Conservation (phyloP, 2,888 invertebrate genomes). For the Chrysopilus asiliformis region DNA sequence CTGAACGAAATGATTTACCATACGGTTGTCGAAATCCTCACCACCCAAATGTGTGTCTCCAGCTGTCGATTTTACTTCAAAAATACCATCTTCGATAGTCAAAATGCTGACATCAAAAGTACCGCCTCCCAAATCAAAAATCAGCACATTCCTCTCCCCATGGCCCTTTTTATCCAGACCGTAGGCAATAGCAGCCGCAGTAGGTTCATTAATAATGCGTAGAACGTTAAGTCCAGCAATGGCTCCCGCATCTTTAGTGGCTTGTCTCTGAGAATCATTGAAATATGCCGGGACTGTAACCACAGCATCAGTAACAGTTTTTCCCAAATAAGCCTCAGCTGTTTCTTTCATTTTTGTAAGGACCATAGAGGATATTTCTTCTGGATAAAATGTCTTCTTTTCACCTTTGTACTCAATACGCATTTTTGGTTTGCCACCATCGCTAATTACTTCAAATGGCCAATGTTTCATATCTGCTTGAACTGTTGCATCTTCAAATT, state of each 20-base stretch:
- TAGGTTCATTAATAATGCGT: slow-evolving; percentile 86
- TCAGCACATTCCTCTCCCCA: slow-evolving; percentile 68
- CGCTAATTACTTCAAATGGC: slow-evolving; percentile 73
- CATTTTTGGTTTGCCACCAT: slow-evolving; percentile 62
- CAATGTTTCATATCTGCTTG: slow-evolving; percentile 85
- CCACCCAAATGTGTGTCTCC: slow-evolving; percentile 93
- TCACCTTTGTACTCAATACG: slow-evolving; percentile 75
- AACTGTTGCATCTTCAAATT: slow-evolving; percentile 69
- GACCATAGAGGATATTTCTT: slow-evolving; percentile 58
- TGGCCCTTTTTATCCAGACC: slow-evolving; percentile 73
- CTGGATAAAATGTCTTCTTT: slow-evolving; percentile 70
- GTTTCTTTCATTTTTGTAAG: slow-evolving; percentile 6
- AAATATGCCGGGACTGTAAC: slow-evolving; percentile 76
- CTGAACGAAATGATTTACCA: slow-evolving; percentile 78
- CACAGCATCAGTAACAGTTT: slow-evolving; percentile 81
- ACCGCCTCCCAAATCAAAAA: slow-evolving; percentile 53
- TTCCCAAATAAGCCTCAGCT: slow-evolving; percentile 80
- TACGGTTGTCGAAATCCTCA: slow-evolving; percentile 79
- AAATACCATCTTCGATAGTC: slow-evolving; percentile 78
- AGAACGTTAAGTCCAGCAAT: slow-evolving; percentile 82
- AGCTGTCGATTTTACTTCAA: slow-evolving; percentile 89
- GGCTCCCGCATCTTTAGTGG: slow-evolving; percentile 82
- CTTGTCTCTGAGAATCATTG: slow-evolving; percentile 72
- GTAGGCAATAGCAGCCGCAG: slow-evolving; percentile 84
- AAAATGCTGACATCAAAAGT: slow-evolving; percentile 89